phyloP scores from a whole-genome alignment of 2,888 invertebrate species.

The Drosophila trichaetosa region DNA sequence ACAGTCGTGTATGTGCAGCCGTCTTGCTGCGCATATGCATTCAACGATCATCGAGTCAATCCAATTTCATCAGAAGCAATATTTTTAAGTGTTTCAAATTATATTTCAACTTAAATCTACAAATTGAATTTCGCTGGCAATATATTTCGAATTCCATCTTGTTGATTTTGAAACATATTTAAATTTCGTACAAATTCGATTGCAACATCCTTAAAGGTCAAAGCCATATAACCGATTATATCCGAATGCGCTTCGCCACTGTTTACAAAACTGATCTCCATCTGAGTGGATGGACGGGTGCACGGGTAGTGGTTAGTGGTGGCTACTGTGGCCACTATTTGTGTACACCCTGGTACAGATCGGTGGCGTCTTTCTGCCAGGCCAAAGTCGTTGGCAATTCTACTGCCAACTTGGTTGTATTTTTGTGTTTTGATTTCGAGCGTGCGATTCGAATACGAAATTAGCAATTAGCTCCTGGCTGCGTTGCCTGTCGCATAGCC shows the following conservation, averaged over 20 bases:
- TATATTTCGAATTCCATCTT: not conserved
- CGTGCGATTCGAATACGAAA: constrained; percentile 76
- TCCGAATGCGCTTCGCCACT: constrained; percentile 19
- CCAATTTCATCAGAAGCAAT: not conserved
- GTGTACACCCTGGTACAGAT: constrained; percentile 17
- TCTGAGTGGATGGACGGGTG: constrained; percentile 43
- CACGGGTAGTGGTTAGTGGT: constrained; percentile 1
- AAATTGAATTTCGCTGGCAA: not conserved
- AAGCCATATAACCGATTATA: constrained; percentile 2
- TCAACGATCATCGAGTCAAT: not conserved
- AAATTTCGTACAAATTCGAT: not conserved
- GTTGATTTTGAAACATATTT: not conserved
- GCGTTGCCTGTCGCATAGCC: constrained; percentile 44
- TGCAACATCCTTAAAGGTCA: not conserved
- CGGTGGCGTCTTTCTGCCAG: constrained; percentile 41
- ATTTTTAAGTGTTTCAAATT: not conserved
- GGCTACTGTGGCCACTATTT: constrained; percentile 8
- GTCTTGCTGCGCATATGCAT: constrained; percentile 34
- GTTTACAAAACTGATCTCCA: constrained; percentile 57
- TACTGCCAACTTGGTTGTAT: constrained; percentile 59
- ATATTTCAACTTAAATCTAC: not conserved
- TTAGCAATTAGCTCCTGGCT: constrained; percentile 71
- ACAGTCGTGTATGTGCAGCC: constrained; percentile 33
- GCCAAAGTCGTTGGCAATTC: constrained; percentile 47
- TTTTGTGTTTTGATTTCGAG: constrained; percentile 60